Percentiles rank a stretch among this genome's conserved stretches.
These are phyloP conservation scores for Sceloporus tristichus DNA, from an alignment of 2,113 vertebrate genomes.

Conservation along the genomic window DNA sequence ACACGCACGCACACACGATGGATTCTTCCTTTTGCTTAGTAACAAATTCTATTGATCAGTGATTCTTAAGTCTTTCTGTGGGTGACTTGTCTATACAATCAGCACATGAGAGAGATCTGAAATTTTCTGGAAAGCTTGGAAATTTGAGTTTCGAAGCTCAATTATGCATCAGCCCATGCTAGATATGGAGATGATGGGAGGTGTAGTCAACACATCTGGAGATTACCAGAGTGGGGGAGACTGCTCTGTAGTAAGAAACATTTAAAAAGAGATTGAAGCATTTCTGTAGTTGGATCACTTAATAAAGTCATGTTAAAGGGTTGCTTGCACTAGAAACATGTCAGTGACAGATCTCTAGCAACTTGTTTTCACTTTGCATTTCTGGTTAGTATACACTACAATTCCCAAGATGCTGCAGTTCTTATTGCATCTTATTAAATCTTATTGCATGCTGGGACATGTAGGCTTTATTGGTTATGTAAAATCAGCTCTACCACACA, in stretches of 20 bases:
- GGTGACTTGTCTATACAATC: neutral
- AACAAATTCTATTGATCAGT: neutral
- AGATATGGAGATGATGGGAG: too few species aligned
- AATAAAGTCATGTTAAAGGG: slow-evolving; percentile 23
- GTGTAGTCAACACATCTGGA: too few species aligned
- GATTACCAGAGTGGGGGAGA: neutral
- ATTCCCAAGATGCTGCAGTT: slow-evolving; percentile 12
- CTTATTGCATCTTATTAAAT: slow-evolving; percentile 20
- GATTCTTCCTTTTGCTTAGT: neutral
- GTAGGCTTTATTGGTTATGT: neutral
- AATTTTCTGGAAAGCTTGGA: neutral
- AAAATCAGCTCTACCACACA: slow-evolving; percentile 4
- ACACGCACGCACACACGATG: neutral
- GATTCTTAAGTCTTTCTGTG: neutral
- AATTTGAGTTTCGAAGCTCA: neutral
- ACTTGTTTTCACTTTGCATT: slow-evolving; percentile 25
- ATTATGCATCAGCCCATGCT: neutral
- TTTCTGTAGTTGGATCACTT: neutral
- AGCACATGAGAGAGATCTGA: neutral
- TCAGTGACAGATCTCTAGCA: slow-evolving; percentile 4
- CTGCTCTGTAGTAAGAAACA: neutral
- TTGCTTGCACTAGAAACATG: slow-evolving; percentile 32
- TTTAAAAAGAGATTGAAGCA: neutral
- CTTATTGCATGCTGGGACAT: neutral
- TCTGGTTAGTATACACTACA: slow-evolving; percentile 28